Base-by-base conservation (phyloP, 2,113 vertebrate genomes). In the Nycticorax nycticorax region DNA sequence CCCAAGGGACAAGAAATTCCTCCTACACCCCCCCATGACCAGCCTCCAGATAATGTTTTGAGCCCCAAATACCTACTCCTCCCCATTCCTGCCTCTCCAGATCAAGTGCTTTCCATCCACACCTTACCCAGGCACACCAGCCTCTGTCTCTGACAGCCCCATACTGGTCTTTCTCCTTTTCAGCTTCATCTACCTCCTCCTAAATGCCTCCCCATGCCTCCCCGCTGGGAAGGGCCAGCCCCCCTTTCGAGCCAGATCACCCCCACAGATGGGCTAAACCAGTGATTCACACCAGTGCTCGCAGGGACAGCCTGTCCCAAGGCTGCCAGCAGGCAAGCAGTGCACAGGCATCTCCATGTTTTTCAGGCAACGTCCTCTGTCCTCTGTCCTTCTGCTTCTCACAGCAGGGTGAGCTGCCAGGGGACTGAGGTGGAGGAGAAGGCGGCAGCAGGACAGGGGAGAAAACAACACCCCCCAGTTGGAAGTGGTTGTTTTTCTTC, bases 321-420 rank as follows among this genome's bases (percentile, higher is more conserved):
- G 62, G 48, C 22, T 60, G 7, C 30, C 62, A 69, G 62, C 33
- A 35, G 37, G 17, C 33, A 35, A 56, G 24, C 43, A 16, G 28
- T 33, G 33, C 43, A 15, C 32, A 37, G 52, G 3, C 24, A 57
- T 37, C 35, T 77, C 22, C 63, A 57, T 2, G 0, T 22, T 41
- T 55, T 50, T 37, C n/a, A 66, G 39, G 19, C 1, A 1, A 60
- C 1, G 1, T 10, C 43, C 45, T 64, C 19, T 21, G 1, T 10
- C 43, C 45, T 64, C 19, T 21, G 12, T 33, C 16, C 32, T 66
- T 21, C 57, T 63, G 27, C 48, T 77, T 56, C 35, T 62, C 3
- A 1, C 10, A 10, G n/a, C 60, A 64, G 30, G 2, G 24, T 26
- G 50, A 82, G 52, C 35, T 59, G 5, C 3, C 28, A 35, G 27